Conservation (phyloP, 2,113 vertebrate species). For the Cygnus buccinator region DNA sequence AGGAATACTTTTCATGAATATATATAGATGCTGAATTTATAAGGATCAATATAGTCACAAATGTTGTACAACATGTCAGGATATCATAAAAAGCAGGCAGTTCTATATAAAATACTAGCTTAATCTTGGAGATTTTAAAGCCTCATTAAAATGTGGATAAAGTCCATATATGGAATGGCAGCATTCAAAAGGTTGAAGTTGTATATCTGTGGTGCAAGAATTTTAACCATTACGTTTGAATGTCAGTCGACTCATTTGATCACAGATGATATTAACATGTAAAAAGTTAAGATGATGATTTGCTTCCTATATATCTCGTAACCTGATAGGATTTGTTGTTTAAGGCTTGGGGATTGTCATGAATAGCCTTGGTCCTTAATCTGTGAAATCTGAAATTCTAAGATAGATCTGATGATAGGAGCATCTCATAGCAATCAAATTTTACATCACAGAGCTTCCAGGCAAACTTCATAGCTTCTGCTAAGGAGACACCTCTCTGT, state of each 20-base stretch:
- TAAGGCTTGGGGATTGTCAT: neutral
- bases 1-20: constrained; percentile 69
- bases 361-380: neutral
- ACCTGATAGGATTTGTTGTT: neutral
- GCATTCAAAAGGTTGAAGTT: constrained; percentile 82
- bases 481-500: neutral
- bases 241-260: constrained; percentile 53
- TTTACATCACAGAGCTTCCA: neutral
- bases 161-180: constrained; percentile 80
- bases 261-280: neutral
- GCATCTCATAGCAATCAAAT: neutral
- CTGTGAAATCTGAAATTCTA: neutral
- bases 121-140: constrained; percentile 81
- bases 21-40: constrained; percentile 80
- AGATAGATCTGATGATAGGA: neutral
- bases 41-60: constrained; percentile 80
- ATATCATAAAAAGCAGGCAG: constrained; percentile 80
- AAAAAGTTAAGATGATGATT: neutral
- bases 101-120: constrained; percentile 82
- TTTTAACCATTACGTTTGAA: constrained; percentile 56
- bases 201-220: constrained; percentile 73
- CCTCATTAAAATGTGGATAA: constrained; percentile 83
- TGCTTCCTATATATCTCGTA: neutral
- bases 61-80: constrained; percentile 85
- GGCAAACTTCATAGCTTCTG: neutral